These are phyloP conservation scores for Papilio elwesi DNA, from an alignment of 2,888 invertebrate genomes.

Conservation along the genomic window DNA sequence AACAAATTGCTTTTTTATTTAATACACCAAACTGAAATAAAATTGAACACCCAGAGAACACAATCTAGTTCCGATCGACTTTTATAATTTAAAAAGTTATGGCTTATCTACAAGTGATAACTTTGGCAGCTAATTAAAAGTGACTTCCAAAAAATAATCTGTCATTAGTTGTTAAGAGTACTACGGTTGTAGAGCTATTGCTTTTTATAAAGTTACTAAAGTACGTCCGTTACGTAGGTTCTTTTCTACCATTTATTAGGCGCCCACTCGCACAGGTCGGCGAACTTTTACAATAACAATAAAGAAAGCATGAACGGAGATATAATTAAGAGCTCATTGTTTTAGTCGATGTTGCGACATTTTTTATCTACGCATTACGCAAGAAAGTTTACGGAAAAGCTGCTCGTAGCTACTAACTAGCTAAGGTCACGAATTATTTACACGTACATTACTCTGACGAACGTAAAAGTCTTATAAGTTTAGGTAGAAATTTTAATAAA, in stretches of 20 bases:
- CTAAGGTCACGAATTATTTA: too few species aligned
- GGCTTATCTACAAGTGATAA: too few species aligned
- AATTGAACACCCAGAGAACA: too few species aligned
- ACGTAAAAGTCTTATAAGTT: too few species aligned
- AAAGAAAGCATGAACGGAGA: slow-evolving; percentile 59
- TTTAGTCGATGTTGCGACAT: slow-evolving; percentile 72
- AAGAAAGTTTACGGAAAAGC: slow-evolving; percentile 58
- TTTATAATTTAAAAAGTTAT: too few species aligned
- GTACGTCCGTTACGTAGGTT: slow-evolving; percentile 17
- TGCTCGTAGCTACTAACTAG: slow-evolving; percentile 1
- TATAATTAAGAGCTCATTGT: slow-evolving; percentile 79
- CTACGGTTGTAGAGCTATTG: not conserved
- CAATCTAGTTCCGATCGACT: too few species aligned
- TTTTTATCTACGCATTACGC: slow-evolving; percentile 70
- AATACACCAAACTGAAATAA: too few species aligned
- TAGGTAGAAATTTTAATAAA: too few species aligned
- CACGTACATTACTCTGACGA: too few species aligned
- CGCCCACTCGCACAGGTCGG: slow-evolving; percentile 48
- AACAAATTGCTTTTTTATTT: too few species aligned
- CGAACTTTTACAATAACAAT: slow-evolving; percentile 47
- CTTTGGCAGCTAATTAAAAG: not conserved
- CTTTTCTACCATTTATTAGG: slow-evolving; percentile 45
- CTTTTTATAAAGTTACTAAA: slow-evolving; percentile 1
- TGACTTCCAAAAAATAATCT: not conserved
- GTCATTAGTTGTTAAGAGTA: too few species aligned